These are phyloP conservation scores for Blastobasis lacticolella DNA, from an alignment of 2,888 invertebrate genomes.

Conservation along the genomic window DNA sequence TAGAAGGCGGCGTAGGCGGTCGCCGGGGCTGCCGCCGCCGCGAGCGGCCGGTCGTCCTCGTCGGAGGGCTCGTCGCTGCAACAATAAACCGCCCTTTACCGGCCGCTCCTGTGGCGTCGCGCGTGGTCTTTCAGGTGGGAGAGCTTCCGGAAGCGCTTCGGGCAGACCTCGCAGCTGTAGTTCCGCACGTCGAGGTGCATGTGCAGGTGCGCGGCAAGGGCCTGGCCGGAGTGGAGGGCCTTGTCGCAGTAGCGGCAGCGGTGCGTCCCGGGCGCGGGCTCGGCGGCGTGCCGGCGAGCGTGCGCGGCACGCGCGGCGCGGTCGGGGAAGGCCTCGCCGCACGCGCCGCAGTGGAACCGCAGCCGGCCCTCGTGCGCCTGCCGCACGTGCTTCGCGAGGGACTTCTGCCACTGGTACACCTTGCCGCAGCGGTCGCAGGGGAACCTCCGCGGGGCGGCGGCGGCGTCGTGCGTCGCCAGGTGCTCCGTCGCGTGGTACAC, in stretches of 20 bases:
- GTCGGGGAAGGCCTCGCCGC: conserved; percentile 65
- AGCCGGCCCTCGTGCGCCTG: conserved; percentile 54
- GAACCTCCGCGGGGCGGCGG: conserved; percentile 13
- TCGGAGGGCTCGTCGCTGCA: conserved; percentile 40
- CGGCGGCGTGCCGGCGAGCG: conserved; percentile 57
- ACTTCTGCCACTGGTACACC: conserved; percentile 54
- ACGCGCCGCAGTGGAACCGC: conserved; percentile 50
- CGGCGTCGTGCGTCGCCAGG: conserved; percentile 43
- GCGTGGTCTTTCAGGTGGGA: conserved; percentile 53
- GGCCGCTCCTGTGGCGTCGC: conserved; percentile 35
- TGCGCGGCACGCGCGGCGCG: conserved; percentile 53
- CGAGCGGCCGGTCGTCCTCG: not conserved
- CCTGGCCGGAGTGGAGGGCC: conserved; percentile 40
- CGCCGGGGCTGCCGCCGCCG: conserved; percentile 17
- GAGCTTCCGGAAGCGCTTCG: conserved; percentile 43
- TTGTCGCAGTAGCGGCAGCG: conserved; percentile 54
- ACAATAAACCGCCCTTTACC: conserved; percentile 40
- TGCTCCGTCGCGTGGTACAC: conserved; percentile 66
- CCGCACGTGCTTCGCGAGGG: conserved; percentile 54
- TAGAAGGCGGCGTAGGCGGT: conserved; percentile 38
- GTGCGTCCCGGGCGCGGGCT: conserved; percentile 52
- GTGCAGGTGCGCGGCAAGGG: conserved; percentile 41
- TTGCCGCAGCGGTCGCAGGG: conserved; percentile 60
- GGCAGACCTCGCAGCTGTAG: conserved; percentile 43
- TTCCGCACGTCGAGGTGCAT: conserved; percentile 43